These are phyloP conservation scores for Scomber japonicus DNA, from an alignment of 2,113 vertebrate genomes.

Conservation along the genomic window DNA sequence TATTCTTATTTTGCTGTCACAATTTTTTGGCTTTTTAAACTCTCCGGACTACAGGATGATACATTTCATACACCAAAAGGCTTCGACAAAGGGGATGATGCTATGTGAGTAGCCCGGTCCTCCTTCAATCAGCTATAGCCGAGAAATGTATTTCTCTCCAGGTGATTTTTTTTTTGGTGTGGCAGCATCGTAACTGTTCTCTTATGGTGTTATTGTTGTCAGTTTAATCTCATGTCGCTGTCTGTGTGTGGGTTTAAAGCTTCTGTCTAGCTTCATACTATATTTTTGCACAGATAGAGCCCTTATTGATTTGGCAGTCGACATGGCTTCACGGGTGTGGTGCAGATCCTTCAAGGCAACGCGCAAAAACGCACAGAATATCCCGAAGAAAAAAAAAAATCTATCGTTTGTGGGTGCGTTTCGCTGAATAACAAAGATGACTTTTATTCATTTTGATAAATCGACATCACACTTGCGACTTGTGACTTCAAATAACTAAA, in stretches of 20 bases:
- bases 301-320: slow-evolving; percentile 79
- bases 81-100: slow-evolving; percentile 46
- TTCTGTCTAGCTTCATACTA: slow-evolving; percentile 9
- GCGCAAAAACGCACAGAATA: slow-evolving; percentile 65
- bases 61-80: slow-evolving; percentile 18
- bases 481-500: background rate
- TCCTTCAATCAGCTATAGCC: slow-evolving; percentile 22
- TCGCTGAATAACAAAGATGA: background rate
- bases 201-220: background rate
- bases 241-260: slow-evolving; percentile 10
- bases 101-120: slow-evolving; percentile 66
- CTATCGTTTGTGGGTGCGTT: background rate
- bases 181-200: background rate
- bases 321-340: slow-evolving; percentile 85
- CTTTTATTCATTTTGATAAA: background rate
- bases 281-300: slow-evolving; percentile 47
- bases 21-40: background rate
- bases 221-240: slow-evolving; percentile 2
- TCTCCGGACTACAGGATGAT: slow-evolving; percentile 40
- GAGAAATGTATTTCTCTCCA: slow-evolving; percentile 35
- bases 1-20: background rate
- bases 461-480: slow-evolving; percentile 14
- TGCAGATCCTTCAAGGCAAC: slow-evolving; percentile 73
- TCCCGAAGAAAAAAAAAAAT: background rate
- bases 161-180: slow-evolving; percentile 48